Evolutionary conservation across 2,113 vertebrate species (phyloP), one percentile per base, ranked within the genome.

Genomic region (Pyrgilauda ruficollis): DNA sequence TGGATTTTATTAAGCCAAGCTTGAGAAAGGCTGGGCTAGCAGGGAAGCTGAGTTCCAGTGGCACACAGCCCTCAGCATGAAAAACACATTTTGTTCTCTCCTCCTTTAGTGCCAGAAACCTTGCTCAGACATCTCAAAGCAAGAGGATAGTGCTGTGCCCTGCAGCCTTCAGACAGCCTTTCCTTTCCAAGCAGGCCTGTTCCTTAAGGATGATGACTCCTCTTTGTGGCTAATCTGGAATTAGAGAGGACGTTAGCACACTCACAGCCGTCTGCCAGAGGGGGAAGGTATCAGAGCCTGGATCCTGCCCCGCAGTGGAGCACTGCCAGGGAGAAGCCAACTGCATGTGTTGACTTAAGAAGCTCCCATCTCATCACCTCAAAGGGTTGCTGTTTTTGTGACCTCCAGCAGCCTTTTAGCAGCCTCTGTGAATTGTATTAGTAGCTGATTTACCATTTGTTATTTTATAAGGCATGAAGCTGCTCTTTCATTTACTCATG

Each of bases 191-290:
- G 92, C 88, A 64, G 0, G 44, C 68, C 90, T 39, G 37, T 53
- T 92, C 62, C 94, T 89, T 90, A 90, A 75, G 92, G 56, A 74
- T 15, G 56, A 58, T 0, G 28, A 93, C 86, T 93, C 76, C 73
- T 95, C 73, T 93, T 69, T 50, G 73, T 61, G 83, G 79, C 73
- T 95, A 89, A 94, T 96, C 96, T 92, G 92, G 94, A 91, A 87
- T 95, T 94, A 96, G 84, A 94, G 80, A 90, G 83, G 83, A 70
- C n/a, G 2, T 81, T 90, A 0, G 7, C 83, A 91, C 63, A 47
- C 87, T 85, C 41, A 8, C 61, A 90, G 93, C 80, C 0, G 68
- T 87, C 93, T 93, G 96, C 68, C 63, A 75, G 84, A 84, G 61
- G 56, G 56, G 47, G 86, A 85, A 87, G 86, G 90, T 80, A 93